These are phyloP conservation scores for Melolontha melolontha DNA, from an alignment of 2,888 invertebrate genomes.

Conservation along the genomic window DNA sequence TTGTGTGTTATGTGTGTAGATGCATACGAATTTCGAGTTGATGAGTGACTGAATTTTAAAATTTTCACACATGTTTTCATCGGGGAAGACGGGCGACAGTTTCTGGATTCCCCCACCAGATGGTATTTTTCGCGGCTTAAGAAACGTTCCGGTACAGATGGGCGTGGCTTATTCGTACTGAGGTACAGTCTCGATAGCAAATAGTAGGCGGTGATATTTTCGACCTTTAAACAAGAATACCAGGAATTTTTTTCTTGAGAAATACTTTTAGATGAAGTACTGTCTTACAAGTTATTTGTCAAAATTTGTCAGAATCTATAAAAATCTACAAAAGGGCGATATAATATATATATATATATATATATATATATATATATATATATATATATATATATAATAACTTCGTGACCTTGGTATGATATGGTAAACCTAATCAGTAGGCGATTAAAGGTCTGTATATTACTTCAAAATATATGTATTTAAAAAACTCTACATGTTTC, in stretches of 20 bases:
- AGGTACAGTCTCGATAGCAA: conserved; percentile 40
- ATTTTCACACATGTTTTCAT: conserved; percentile 65
- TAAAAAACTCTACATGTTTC: too few species aligned
- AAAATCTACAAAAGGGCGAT: too few species aligned
- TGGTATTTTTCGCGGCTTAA: conserved; percentile 41
- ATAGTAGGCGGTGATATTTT: background rate
- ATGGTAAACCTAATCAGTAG: too few species aligned
- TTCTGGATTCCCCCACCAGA: conserved; percentile 48
- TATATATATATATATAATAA: too few species aligned
- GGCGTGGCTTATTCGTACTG: conserved; percentile 38
- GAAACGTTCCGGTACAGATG: conserved; percentile 32
- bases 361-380: too few species aligned
- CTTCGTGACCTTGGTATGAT: too few species aligned
- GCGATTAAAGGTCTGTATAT: too few species aligned
- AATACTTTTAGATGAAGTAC: too few species aligned
- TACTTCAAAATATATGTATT: too few species aligned
- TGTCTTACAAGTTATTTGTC: too few species aligned
- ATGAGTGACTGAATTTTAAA: conserved; percentile 61
- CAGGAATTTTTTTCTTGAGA: background rate
- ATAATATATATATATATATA: too few species aligned
- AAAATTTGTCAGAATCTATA: too few species aligned
- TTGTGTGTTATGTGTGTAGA: conserved; percentile 1
- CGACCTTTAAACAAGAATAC: background rate
- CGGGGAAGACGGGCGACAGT: conserved; percentile 52
- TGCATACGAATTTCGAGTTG: conserved; percentile 29